phyloP scores from a whole-genome alignment of 1,140 invertebrate species.

The Spodoptera frugiperda region DNA sequence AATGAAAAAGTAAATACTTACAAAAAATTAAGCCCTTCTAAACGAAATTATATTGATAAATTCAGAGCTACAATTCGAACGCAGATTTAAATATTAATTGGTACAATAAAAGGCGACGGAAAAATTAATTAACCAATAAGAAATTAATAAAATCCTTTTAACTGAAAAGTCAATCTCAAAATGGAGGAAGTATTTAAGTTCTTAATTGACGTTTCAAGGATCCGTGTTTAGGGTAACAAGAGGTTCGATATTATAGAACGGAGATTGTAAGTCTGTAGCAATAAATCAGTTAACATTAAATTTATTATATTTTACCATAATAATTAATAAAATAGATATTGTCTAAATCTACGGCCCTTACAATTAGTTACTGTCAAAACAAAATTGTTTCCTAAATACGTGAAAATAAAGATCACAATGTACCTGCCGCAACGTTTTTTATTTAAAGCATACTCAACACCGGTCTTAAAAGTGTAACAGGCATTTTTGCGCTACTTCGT shows the following conservation, averaged over 20 bases:
- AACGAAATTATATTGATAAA: background rate
- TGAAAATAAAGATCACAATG: background rate
- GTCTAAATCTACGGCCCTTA: too few species aligned
- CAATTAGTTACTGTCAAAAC: background rate
- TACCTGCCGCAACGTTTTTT: background rate
- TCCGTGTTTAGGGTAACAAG: background rate
- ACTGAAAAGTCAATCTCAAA: slow-evolving; percentile 9
- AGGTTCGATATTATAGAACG: background rate
- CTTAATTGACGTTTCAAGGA: slow-evolving; percentile 12
- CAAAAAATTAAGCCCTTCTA: background rate
- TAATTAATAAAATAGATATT: too few species aligned
- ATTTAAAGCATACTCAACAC: slow-evolving; percentile 5
- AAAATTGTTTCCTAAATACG: background rate
- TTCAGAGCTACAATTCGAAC: background rate
- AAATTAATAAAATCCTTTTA: slow-evolving; percentile 32
- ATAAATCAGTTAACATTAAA: too few species aligned
- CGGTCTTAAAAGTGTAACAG: background rate
- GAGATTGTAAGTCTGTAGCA: background rate
- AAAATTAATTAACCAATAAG: slow-evolving; percentile 30
- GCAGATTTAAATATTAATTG: slow-evolving; percentile 19
- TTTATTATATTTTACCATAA: too few species aligned
- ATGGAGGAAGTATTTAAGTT: slow-evolving; percentile 16
- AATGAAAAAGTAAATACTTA: too few species aligned
- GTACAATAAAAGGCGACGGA: background rate
- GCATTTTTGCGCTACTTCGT: slow-evolving; percentile 15